Percentiles rank a stretch among this genome's conserved stretches.
phyloP scores from a whole-genome alignment of 2,797 vertebrate species.

The Scyliorhinus canicula region DNA sequence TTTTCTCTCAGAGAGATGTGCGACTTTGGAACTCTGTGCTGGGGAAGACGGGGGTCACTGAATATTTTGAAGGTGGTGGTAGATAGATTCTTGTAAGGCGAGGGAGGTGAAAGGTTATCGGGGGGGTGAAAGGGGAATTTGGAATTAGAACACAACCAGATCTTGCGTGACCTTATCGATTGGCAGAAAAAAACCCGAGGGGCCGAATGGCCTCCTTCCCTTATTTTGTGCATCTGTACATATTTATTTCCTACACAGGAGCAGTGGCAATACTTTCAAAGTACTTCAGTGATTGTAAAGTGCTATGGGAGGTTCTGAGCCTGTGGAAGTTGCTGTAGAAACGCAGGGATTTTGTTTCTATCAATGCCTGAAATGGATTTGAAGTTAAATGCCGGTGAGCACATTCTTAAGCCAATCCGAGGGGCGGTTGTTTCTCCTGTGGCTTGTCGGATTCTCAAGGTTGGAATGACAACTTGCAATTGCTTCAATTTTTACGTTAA shows the following conservation, averaged over 20 bases:
- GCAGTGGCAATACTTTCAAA: neutral
- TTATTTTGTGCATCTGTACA: no score
- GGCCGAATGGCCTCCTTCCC: no score
- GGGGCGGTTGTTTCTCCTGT: neutral
- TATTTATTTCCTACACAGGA: neutral
- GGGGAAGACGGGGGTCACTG: no score
- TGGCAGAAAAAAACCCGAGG: no score
- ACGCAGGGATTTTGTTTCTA: neutral
- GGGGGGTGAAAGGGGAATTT: no score
- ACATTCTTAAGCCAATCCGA: neutral
- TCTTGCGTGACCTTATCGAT: no score
- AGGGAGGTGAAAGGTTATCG: no score
- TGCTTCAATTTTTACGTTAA: neutral
- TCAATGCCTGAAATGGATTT: neutral
- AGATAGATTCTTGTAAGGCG: no score
- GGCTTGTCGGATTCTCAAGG: neutral
- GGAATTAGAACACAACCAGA: no score
- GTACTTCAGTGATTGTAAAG: neutral
- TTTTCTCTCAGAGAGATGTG: no score
- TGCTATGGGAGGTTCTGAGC: neutral
- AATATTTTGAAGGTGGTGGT: no score
- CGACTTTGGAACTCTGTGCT: no score
- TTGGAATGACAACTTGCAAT: neutral
- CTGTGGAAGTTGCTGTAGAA: neutral
- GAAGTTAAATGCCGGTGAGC: neutral